Percentiles rank a stretch among this genome's conserved stretches.
Conservation (phyloP, 2,888 invertebrate genomes). For the Drosophila atripex region DNA sequence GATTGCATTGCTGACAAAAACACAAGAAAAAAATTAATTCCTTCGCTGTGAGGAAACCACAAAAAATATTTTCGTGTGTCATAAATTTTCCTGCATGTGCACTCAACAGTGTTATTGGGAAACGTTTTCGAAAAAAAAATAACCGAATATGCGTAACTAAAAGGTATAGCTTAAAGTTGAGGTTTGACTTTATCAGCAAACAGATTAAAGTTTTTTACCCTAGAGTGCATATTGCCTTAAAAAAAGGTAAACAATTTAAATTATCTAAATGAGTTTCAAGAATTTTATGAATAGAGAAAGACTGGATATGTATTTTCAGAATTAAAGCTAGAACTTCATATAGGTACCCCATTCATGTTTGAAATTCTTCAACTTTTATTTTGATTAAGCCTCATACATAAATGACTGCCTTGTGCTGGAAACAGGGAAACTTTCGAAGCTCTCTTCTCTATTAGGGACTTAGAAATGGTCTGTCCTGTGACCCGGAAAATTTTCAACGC, state of each 20-base stretch:
- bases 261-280: no score
- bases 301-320: no score
- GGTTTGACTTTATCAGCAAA: conserved; percentile 1
- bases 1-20: conserved; percentile 18
- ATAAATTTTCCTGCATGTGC: conserved; percentile 63
- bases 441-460: conserved; percentile 30
- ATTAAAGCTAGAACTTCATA: no score
- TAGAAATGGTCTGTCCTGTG: conserved; percentile 28
- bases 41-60: conserved; percentile 37
- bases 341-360: background rate
- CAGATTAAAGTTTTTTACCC: background rate
- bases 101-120: conserved; percentile 39
- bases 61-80: conserved; percentile 66
- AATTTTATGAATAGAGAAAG: no score
- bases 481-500: conserved; percentile 72
- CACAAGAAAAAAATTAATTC: conserved; percentile 27
- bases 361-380: background rate
- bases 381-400: background rate
- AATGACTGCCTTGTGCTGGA: background rate
- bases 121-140: conserved; percentile 19
- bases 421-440: background rate
- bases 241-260: no score
- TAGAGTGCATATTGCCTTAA: no score
- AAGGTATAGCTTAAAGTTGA: background rate
- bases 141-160: conserved; percentile 11